These are phyloP conservation scores for Mus spicilegus DNA, from an alignment of 2,113 vertebrate genomes.

Conservation along the genomic window DNA sequence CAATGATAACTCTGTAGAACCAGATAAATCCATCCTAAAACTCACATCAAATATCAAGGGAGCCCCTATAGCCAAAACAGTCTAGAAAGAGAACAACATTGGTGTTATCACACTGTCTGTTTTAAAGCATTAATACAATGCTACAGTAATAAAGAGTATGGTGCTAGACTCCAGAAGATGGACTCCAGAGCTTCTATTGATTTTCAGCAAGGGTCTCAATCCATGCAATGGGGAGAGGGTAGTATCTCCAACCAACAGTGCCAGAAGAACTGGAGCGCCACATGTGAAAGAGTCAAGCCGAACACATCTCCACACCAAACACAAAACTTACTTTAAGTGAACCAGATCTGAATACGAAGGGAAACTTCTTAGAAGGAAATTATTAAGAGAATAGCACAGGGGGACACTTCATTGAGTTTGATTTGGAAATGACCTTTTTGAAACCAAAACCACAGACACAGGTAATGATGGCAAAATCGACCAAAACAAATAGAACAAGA, in stretches of 20 bases:
- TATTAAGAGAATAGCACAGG: neutral
- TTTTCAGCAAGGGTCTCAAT: neutral
- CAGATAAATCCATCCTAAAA: neutral
- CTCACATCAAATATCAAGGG: neutral
- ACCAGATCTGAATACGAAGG: neutral
- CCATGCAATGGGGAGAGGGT: neutral
- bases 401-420: neutral
- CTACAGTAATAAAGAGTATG: neutral
- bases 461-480: neutral
- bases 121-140: neutral
- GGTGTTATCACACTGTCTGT: neutral
- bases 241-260: neutral
- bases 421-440: neutral
- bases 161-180: neutral
- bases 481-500: too few species aligned
- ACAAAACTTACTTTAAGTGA: neutral
- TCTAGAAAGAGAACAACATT: neutral
- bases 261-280: neutral
- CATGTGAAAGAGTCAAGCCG: neutral
- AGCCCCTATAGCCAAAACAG: neutral
- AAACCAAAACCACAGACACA: neutral
- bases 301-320: neutral
- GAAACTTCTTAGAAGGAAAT: neutral
- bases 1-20: neutral
- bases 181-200: neutral